Evolutionary conservation across 2,797 vertebrate genomes (phyloP), one percentile per base, ranked within the genome.

Genomic region (Acanthurus leucopareius): DNA sequence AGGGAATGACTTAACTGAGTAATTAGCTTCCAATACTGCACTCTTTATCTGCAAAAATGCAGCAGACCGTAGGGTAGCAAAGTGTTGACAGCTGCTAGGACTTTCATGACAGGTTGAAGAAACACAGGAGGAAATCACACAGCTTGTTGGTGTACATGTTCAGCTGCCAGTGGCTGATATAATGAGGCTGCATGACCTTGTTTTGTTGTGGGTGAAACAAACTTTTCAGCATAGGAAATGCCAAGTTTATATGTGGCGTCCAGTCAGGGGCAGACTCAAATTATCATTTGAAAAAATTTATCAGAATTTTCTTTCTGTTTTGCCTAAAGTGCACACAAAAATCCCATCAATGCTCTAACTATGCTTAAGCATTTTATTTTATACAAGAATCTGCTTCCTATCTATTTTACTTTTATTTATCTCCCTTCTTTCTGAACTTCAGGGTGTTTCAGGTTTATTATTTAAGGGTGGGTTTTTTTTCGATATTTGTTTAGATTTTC

Each of bases 91-190:
- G 71, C 13, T 56, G 10, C 61, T 65, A 57, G 52, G 62, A 73
- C 78, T 57, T 53, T 25, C 32, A n/a, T 74, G 74, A 75, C 70
- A 76, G 25, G 40, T 20, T 53, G 54, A 73, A 38, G 49, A 75
- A 75, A 79, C 59, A 32, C 69, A 57, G 57, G 28, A 62, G 15
- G 61, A 63, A 57, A 44, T 69, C 48, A 20, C 20, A 14, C 61
- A 52, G 56, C 64, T 57, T 58, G 54, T 35, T 70, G 66, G 20
- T 15, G 10, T 64, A 40, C 48, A 54, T 28, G 22, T 13, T 69
- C 15, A 9, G 48, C 22, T 59, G 15, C 47, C 65, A 52, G 48
- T 14, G 32, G 63, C 35, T 56, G 25, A 35, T 42, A 14, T 66
- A 78, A 80, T 73, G 63, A 83, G 72, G 35, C 15, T 42, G 17